Evolutionary conservation across 2,888 invertebrate genomes (phyloP).

Genomic region (Therioaphis trifolii): DNA sequence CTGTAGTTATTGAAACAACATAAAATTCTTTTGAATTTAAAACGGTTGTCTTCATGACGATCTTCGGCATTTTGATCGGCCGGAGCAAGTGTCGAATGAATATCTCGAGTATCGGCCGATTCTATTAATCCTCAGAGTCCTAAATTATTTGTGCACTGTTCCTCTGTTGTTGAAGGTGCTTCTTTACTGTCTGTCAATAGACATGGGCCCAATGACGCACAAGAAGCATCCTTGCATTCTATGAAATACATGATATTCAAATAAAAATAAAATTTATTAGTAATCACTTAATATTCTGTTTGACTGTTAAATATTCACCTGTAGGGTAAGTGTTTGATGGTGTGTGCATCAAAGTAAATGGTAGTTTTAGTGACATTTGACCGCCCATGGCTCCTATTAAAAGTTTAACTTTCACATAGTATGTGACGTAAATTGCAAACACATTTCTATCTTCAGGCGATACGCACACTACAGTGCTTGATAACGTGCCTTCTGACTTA

Average conservation of each 20-base stretch:
- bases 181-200: constrained; percentile 38
- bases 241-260: neutral
- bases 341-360: constrained; percentile 83
- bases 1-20: constrained; percentile 56
- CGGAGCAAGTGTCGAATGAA: constrained; percentile 45
- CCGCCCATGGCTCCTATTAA: constrained; percentile 85
- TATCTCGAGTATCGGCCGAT: constrained; percentile 60
- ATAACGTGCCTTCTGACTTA: constrained; percentile 73
- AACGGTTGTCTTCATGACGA: constrained; percentile 37
- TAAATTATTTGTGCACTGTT: constrained; percentile 47
- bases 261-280: neutral
- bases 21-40: constrained; percentile 52
- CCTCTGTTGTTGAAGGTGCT: neutral
- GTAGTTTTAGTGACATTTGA: constrained; percentile 81
- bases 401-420: constrained; percentile 88
- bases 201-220: constrained; percentile 33
- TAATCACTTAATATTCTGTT: neutral
- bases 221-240: constrained; percentile 55
- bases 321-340: constrained; percentile 74
- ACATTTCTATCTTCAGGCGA: constrained; percentile 83
- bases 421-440: constrained; percentile 90
- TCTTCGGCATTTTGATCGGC: constrained; percentile 55
- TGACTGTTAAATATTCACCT: constrained; percentile 12
- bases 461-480: constrained; percentile 73
- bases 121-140: constrained; percentile 60